Base-by-base conservation (phyloP, 1,140 invertebrate species). In the Calliphora vicina region DNA sequence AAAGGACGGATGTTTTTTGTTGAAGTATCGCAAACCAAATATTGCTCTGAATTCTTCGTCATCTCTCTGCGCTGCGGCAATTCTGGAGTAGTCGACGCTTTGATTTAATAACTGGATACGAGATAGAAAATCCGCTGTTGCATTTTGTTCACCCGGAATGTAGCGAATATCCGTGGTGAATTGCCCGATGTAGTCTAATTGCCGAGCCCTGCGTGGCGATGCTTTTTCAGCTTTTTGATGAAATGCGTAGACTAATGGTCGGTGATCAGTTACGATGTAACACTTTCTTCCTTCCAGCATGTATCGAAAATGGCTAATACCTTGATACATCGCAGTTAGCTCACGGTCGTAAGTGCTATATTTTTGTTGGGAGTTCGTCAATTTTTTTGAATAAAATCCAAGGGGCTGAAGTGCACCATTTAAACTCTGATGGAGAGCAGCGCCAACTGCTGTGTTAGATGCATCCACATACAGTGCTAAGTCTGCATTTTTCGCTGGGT, bases 281-380 rank as follows among this genome's bases (percentile, higher is more conserved):
- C 42, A 82, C 15, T 20, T 26, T 27, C 71, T 15, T 5, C 72
- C 72, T 20, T 78, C 82, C 17, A 82, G 50, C 26, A 29, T 29
- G 43, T 76, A 76, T 2, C 27, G 35, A 29, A 82, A 82, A 50
- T 82, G 43, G 2, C 25, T 9, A 29, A 82, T 57, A 25, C 71
- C 82, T 43, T 57, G 25, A 74, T 82, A 76, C 6, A 76, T 76
- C 5, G 82, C 72, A n/a, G 72, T 57, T 5, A 82, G n/a, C n/a
- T 82, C 72, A 27, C 72, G 42, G 45, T 82, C 72, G 50, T 76
- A 82, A 2, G 82, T 43, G 20, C 82, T 82, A 26, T 76, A 82
- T 13, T 23, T 43, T 57, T 57, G 26, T 57, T 82, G 20, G 0
- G 82, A 13, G 12, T 42, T 12, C 9, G 72, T 29, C 5, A 76